Percentiles rank a stretch among this genome's conserved stretches.
These are phyloP conservation scores for Nephrotoma appendiculata DNA, from an alignment of 2,888 invertebrate genomes.

Conservation along the genomic window DNA sequence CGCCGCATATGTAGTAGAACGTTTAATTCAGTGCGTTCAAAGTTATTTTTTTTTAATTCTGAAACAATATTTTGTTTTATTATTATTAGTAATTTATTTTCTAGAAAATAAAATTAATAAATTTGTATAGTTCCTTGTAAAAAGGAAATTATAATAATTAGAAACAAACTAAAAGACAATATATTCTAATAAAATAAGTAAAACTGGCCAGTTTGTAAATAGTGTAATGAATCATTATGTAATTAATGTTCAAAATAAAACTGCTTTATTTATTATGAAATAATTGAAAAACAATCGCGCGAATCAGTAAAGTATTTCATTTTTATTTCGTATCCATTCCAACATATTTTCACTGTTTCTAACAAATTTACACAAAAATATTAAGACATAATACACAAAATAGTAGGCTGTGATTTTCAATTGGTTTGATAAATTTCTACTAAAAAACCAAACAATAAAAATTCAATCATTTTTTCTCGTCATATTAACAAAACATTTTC, in stretches of 20 bases:
- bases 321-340: neutral
- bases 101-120: neutral
- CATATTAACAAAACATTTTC: neutral
- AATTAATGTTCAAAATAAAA: neutral
- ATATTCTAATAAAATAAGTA: neutral
- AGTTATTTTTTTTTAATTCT: neutral
- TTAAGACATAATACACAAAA: neutral
- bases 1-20: conserved; percentile 30
- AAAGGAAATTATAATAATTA: neutral
- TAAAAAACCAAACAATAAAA: neutral
- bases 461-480: neutral
- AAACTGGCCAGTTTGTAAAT: neutral
- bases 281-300: neutral
- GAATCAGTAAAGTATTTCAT: neutral
- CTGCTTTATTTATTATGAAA: neutral
- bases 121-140: neutral
- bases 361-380: neutral
- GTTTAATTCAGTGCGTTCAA: conserved; percentile 3
- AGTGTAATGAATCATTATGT: neutral
- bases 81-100: neutral
- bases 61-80: neutral
- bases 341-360: neutral
- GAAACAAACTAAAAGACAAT: neutral
- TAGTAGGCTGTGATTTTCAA: neutral
- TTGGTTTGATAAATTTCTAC: neutral